Conservation (phyloP, 1,140 invertebrate species). For the Octopus bimaculoides region DNA sequence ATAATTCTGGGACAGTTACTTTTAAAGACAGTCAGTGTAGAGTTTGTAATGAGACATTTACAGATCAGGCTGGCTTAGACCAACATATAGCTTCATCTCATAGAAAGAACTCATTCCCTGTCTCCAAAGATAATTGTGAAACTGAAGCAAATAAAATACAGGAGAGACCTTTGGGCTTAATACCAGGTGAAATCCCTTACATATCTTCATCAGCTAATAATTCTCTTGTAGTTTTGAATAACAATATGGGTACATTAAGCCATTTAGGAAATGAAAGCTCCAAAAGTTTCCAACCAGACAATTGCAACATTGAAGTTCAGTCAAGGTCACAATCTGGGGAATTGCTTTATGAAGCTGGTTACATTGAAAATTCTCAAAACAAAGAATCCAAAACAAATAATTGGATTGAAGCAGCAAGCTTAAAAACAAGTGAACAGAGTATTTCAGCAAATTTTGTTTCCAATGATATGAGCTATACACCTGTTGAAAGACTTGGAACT, state of each 20-base stretch:
- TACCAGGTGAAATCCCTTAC: background rate
- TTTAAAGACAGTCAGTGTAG: constrained; percentile 73
- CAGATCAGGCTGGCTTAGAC: background rate
- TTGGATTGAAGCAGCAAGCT: background rate
- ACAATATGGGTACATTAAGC: too few relatives aligned
- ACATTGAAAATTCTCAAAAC: background rate
- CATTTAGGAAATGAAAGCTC: constrained; percentile 86
- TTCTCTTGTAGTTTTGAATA: constrained; percentile 71
- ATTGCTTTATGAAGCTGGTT: background rate
- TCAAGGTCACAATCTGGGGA: too few relatives aligned
- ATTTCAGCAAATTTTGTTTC: background rate
- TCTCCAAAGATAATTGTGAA: background rate
- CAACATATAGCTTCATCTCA: background rate
- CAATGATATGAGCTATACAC: background rate
- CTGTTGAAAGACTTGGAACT: constrained; percentile 6
- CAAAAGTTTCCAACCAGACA: constrained; percentile 20
- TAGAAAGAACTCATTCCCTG: background rate
- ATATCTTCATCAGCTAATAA: constrained; percentile 56
- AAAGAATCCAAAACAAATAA: background rate
- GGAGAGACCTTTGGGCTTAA: background rate
- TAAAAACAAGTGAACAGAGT: background rate
- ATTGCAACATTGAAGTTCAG: too few relatives aligned
- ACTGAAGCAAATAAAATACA: background rate
- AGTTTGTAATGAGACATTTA: background rate
- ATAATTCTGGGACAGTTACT: constrained; percentile 73